Conservation (phyloP, 2,113 vertebrate genomes). For the Myrmecophaga tridactyla region DNA sequence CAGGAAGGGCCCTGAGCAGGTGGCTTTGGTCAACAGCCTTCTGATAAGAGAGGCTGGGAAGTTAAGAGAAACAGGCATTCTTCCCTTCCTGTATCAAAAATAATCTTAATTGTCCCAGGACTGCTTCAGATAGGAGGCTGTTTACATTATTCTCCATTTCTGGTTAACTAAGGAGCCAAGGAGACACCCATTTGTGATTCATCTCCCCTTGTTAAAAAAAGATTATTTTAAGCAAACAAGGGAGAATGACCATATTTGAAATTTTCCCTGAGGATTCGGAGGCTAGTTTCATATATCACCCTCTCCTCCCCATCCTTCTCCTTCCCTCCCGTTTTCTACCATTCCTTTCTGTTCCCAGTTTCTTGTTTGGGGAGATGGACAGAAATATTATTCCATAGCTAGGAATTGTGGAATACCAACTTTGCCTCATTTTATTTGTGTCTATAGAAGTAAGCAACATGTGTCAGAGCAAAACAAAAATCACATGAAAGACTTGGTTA, state of each 20-base stretch:
- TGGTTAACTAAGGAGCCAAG: background rate
- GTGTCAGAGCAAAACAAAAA: background rate
- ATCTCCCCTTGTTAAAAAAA: background rate
- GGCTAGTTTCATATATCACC: background rate
- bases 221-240: background rate
- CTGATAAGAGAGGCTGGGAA: background rate
- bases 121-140: background rate
- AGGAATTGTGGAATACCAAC: background rate
- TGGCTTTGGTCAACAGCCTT: background rate
- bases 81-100: background rate
- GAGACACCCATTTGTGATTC: background rate
- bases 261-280: background rate
- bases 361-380: background rate
- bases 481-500: background rate
- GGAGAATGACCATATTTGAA: background rate
- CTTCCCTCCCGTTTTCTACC: background rate
- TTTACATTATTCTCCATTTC: slow-evolving; percentile 14
- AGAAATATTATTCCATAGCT: background rate
- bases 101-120: background rate
- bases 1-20: fast-evolving
- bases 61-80: background rate
- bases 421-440: background rate
- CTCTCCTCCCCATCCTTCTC: background rate
- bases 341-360: background rate
- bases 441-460: background rate